A percentile compares a stretch with the other conserved stretches of the same genome.
Conservation (phyloP, 2,888 invertebrate genomes). For the Polydrusus tereticollis region DNA sequence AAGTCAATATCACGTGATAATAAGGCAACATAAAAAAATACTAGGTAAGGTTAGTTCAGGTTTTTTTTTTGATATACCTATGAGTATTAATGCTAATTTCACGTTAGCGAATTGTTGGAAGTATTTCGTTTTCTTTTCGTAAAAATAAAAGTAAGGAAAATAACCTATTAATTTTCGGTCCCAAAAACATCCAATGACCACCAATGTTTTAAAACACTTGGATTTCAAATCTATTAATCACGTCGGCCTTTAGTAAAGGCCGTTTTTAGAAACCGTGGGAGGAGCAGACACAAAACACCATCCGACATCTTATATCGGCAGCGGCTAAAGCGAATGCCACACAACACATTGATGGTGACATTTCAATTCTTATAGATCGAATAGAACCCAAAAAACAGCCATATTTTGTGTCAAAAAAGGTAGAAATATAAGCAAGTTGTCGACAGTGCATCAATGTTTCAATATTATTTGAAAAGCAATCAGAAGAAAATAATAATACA, state of each 20-base stretch:
- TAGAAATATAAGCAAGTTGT: constrained; percentile 36
- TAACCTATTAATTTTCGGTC: constrained; percentile 21
- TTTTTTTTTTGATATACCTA: too few species aligned
- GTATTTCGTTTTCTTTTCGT: too few species aligned
- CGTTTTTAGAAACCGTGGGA: constrained; percentile 26
- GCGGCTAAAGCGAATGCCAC: constrained; percentile 12
- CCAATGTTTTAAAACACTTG: constrained; percentile 34
- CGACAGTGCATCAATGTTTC: constrained; percentile 31
- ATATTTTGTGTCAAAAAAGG: constrained; percentile 24
- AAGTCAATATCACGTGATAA: too few species aligned
- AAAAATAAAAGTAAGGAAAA: too few species aligned
- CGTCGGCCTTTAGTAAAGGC: constrained; percentile 29
- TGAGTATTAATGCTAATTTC: too few species aligned
- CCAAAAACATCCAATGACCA: constrained; percentile 20
- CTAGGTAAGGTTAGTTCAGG: too few species aligned
- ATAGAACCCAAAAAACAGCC: constrained; percentile 12
- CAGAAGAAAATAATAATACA: too few species aligned
- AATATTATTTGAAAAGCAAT: constrained; percentile 1
- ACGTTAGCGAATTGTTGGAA: too few species aligned
- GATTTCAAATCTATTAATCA: constrained; percentile 38
- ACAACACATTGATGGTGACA: constrained; percentile 31
- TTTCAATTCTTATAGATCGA: constrained; percentile 38
- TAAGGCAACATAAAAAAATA: too few species aligned
- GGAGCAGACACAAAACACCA: constrained; percentile 42
- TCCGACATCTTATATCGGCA: constrained; percentile 25